Evolutionary conservation across 2,113 vertebrate species (phyloP), one percentile per base, ranked within the genome.

Genomic region (Kryptolebias marmoratus): DNA sequence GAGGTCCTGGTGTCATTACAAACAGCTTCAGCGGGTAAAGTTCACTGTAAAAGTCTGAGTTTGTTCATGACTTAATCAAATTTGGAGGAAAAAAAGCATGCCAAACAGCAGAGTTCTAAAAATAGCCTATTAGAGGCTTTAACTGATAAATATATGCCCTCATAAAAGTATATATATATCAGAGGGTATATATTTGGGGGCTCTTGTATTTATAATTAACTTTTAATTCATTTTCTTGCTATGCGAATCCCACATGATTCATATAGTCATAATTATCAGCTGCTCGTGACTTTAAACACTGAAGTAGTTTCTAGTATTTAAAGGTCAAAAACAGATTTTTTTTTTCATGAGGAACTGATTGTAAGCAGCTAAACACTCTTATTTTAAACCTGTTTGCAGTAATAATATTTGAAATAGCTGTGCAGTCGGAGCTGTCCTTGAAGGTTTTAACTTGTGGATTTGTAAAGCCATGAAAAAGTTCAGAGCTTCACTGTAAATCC

Each of bases 381-480:
- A 22, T 49, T 60, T 36, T 2, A 36, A n/a, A 22, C n/a, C 36
- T 55, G 27, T 15, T 7, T 47, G 5, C 22, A 22, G 22, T 22
- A 22, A 22, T 18, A 66, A n/a, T 9, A 16, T n/a, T n/a, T 60
- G 10, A n/a, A 50, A 36, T 64, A 54, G 68, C 31, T n/a, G 32
- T 42, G 32, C 2, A n/a, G 1, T 22, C 18, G 39, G n/a, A 52
- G 48, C 63, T 11, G 52, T 67, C 80, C 49, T 73, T 22, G 22
- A 22, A 22, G 22, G 22, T 22, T 83, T 68, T 5, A 30, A 22
- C 10, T 0, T 3, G 2, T 1, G 6, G 2, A 36, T 81, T 62
- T 64, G 1, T 64, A 3, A 61, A 72, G 57, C 45, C 12, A 42
- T 66, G 2, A 54, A 36, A 28, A 32, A 63, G 12, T 71, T 47